Conservation (phyloP, 2,113 vertebrate genomes). For the Montifringilla adamsi region DNA sequence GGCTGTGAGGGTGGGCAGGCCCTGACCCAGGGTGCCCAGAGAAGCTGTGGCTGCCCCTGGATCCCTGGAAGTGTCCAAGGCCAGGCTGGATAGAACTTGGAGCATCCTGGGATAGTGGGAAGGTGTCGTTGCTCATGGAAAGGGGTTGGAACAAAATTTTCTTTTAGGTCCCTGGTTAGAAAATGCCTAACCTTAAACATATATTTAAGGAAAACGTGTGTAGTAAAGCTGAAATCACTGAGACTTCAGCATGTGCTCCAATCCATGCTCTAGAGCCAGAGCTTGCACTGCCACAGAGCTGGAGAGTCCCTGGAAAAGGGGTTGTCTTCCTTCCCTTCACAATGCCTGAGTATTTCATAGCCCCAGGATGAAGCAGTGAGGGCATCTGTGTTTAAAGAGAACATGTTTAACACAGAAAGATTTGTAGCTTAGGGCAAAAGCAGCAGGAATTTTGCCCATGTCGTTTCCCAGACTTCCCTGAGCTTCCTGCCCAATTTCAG, state of each 20-base stretch:
- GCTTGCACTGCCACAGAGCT: neutral
- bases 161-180: neutral
- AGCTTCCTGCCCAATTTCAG: neutral
- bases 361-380: neutral
- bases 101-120: neutral
- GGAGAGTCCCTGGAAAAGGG: neutral
- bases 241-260: neutral
- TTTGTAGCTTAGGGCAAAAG: neutral
- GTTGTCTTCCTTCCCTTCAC: neutral
- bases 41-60: neutral
- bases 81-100: fast-evolving
- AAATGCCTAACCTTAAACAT: neutral
- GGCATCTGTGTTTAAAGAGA: neutral
- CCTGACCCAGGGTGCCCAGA: neutral
- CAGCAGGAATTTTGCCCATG: fast-evolving
- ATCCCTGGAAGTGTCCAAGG: neutral
- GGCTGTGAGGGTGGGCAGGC: fast-evolving
- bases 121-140: neutral
- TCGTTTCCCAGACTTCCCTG: neutral
- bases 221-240: neutral
- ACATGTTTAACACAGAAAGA: neutral
- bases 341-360: neutral
- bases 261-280: neutral
- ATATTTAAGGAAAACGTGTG: neutral
- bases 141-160: too few species aligned